A percentile compares a stretch with the other conserved stretches of the same genome.
These are phyloP conservation scores for Polypedilum vanderplanki DNA, from an alignment of 1,140 invertebrate species.

Conservation along the genomic window DNA sequence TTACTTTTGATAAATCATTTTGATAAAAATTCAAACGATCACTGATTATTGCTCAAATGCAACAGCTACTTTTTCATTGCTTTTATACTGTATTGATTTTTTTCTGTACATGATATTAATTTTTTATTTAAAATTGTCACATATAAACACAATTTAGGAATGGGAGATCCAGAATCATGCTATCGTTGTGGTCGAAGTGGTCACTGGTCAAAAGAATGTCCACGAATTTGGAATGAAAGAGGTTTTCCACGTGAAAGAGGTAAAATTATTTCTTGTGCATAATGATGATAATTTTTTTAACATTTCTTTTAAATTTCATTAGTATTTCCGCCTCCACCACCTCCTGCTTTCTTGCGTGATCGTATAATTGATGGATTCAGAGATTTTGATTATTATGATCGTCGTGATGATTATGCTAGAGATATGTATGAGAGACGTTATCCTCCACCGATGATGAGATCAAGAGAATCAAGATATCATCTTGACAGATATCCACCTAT, in stretches of 20 bases:
- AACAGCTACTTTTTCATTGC: no score
- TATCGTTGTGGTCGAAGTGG: conserved; percentile 88
- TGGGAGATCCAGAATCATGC: conserved; percentile 91
- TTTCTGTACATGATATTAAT: no score
- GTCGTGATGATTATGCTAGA: conserved; percentile 65
- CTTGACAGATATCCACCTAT: conserved; percentile 59
- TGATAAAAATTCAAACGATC: background rate
- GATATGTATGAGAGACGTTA: conserved; percentile 73
- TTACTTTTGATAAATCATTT: background rate
- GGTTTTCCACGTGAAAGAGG: conserved; percentile 72
- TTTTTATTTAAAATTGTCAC: no score
- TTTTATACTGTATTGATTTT: no score
- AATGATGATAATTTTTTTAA: no score
- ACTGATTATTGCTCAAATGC: background rate
- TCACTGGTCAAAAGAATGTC: conserved; percentile 93
- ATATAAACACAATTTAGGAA: conserved; percentile 46
- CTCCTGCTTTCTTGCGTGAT: conserved; percentile 74
- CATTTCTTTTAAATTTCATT: background rate
- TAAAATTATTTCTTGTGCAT: conserved; percentile 45
- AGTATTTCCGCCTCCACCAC: conserved; percentile 68
- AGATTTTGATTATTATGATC: conserved; percentile 78
- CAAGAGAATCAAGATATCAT: conserved; percentile 59
- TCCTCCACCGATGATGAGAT: conserved; percentile 54
- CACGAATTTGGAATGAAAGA: conserved; percentile 65
- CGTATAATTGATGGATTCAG: conserved; percentile 79